Conservation (phyloP, 2,797 vertebrate species). For the Iguana delicatissima region DNA sequence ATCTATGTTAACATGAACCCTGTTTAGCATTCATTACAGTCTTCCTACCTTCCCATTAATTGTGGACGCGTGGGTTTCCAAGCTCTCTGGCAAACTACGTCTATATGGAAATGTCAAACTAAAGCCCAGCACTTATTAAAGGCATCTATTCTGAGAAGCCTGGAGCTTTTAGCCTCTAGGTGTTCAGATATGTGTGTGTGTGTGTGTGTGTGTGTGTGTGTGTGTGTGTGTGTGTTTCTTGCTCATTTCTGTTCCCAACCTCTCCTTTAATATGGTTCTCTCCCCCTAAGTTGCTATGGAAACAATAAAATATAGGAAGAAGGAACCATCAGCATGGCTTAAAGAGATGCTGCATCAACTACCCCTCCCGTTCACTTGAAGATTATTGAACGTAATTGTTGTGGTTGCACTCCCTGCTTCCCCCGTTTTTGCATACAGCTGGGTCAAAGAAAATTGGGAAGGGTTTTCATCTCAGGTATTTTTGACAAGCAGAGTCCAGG, state of each 20-base stretch:
- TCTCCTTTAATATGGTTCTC: background rate
- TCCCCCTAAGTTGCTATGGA: constrained; percentile 63
- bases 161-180: constrained; percentile 43
- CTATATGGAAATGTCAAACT: background rate
- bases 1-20: background rate
- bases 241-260: constrained; percentile 32
- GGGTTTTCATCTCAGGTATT: constrained; percentile 13
- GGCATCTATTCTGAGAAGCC: background rate
- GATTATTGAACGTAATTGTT: background rate
- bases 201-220: too few relatives aligned
- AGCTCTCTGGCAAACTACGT: background rate
- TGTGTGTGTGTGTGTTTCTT: constrained; percentile 14
- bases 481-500: constrained; percentile 42
- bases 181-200: constrained; percentile 16
- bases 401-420: accelerated
- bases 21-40: background rate
- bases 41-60: background rate
- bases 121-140: background rate
- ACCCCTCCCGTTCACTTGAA: constrained; percentile 22
- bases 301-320: constrained; percentile 54
- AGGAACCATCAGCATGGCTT: constrained; percentile 57
- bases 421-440: background rate
- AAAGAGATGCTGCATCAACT: constrained; percentile 25
- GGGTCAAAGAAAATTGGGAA: constrained; percentile 40
- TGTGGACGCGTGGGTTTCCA: background rate